Conservation (phyloP, 2,797 vertebrate genomes). For the Botia almorhae region DNA sequence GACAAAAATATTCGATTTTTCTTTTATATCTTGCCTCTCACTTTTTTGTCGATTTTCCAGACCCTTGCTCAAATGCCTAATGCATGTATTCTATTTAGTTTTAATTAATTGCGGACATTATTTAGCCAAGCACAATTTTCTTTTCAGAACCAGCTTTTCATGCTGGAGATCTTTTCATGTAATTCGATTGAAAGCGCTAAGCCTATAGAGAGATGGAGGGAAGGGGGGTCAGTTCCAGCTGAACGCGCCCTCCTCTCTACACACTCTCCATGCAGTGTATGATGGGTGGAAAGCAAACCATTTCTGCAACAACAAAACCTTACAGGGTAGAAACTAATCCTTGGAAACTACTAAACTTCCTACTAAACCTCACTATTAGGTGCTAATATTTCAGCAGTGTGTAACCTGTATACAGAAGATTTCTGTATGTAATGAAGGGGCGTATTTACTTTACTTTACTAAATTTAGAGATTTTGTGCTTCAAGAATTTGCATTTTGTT, state of each 20-base stretch:
- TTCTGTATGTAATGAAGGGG: background rate
- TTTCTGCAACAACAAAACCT: conserved; percentile 50
- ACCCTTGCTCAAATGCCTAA: conserved; percentile 52
- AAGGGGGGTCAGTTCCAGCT: conserved; percentile 44
- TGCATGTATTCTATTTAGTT: conserved; percentile 57
- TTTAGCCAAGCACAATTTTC: conserved; percentile 56
- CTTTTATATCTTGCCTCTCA: conserved; percentile 13
- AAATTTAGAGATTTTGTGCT: conserved; percentile 9
- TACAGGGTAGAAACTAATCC: conserved; percentile 51
- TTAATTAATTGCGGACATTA: conserved; percentile 62
- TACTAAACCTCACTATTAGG: conserved; percentile 43
- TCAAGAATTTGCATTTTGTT: background rate
- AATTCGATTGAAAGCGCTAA: conserved; percentile 62
- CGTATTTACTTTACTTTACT: conserved; percentile 8
- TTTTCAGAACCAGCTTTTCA: conserved; percentile 57
- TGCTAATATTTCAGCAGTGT: conserved; percentile 23
- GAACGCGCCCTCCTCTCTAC: conserved; percentile 40
- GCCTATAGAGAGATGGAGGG: conserved; percentile 48
- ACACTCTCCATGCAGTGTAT: conserved; percentile 44
- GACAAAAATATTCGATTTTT: background rate
- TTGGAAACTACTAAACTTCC: conserved; percentile 39
- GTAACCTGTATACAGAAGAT: conserved; percentile 9
- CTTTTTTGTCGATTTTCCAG: conserved; percentile 15
- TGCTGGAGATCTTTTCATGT: conserved; percentile 60
- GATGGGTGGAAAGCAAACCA: conserved; percentile 49